Evolutionary conservation across 2,888 invertebrate genomes (phyloP).

Genomic region (Gandaritis pyraliata): DNA sequence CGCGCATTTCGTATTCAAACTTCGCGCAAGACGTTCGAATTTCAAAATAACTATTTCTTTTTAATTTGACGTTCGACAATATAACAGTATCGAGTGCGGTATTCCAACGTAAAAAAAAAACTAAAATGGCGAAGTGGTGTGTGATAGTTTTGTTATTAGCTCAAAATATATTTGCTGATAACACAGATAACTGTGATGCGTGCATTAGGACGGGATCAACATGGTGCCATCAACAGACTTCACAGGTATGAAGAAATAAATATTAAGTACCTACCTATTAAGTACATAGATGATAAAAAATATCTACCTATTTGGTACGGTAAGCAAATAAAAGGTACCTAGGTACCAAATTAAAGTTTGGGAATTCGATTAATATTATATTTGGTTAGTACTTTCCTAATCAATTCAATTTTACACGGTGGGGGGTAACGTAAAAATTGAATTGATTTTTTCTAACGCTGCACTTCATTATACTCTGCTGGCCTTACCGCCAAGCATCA

Average conservation of each 20-base stretch:
- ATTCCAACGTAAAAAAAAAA: background rate
- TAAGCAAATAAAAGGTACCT: too few species aligned
- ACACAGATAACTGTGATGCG: slow-evolving; percentile 60
- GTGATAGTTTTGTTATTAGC: slow-evolving; percentile 62
- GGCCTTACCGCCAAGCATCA: too few species aligned
- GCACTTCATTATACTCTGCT: too few species aligned
- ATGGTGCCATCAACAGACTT: slow-evolving; percentile 64
- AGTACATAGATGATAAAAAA: too few species aligned
- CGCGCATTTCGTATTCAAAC: slow-evolving; percentile 61
- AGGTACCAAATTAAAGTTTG: too few species aligned
- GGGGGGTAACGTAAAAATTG: too few species aligned
- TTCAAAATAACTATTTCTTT: slow-evolving; percentile 7
- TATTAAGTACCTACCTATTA: background rate
- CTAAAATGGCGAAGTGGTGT: slow-evolving; percentile 65
- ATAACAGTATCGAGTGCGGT: slow-evolving; percentile 12
- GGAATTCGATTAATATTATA: too few species aligned
- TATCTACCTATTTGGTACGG: too few species aligned
- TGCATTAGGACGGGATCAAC: slow-evolving; percentile 66
- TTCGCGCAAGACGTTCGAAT: slow-evolving; percentile 25
- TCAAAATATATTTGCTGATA: slow-evolving; percentile 59
- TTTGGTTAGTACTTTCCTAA: too few species aligned
- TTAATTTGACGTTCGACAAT: slow-evolving; percentile 17
- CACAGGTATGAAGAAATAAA: background rate
- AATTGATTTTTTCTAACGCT: too few species aligned
- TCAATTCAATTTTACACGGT: too few species aligned